Percentiles rank a stretch among this genome's conserved stretches.
Evolutionary conservation across 2,797 vertebrate genomes (phyloP).

Genomic region (Mormyrops boulengeri): DNA sequence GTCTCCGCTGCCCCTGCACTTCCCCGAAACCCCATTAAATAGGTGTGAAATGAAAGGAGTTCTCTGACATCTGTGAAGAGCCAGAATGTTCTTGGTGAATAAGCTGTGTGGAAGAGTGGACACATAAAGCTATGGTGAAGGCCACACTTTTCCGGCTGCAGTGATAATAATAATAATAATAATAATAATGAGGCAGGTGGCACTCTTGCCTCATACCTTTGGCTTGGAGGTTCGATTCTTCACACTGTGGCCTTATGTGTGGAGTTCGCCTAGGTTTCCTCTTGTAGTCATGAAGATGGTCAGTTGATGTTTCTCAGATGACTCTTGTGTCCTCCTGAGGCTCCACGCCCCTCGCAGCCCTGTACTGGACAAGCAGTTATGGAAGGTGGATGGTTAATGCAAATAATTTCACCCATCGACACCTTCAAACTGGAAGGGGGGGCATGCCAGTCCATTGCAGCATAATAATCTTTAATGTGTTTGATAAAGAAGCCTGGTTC

Average conservation of each 20-base stretch:
- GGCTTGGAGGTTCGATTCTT: background rate
- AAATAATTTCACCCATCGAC: background rate
- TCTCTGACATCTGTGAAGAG: background rate
- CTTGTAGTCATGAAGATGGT: background rate
- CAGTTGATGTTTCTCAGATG: background rate
- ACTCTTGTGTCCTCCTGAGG: background rate
- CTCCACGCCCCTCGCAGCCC: background rate
- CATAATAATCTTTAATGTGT: background rate
- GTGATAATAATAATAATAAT: background rate
- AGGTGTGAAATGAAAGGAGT: background rate
- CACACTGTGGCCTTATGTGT: background rate
- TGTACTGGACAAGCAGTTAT: background rate
- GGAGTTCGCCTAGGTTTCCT: background rate
- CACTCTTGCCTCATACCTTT: background rate
- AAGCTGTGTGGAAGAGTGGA: background rate
- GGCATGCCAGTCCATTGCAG: background rate
- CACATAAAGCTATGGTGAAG: background rate
- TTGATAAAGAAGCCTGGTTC: background rate
- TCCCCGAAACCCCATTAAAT: background rate
- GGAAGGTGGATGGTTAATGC: background rate
- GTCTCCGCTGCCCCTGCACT: background rate
- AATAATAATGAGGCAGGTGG: background rate
- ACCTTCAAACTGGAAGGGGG: background rate
- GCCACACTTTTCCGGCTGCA: background rate
- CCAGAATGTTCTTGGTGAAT: background rate